Evolutionary conservation across 2,888 invertebrate species (phyloP).

Genomic region (Drosophila leonis): DNA sequence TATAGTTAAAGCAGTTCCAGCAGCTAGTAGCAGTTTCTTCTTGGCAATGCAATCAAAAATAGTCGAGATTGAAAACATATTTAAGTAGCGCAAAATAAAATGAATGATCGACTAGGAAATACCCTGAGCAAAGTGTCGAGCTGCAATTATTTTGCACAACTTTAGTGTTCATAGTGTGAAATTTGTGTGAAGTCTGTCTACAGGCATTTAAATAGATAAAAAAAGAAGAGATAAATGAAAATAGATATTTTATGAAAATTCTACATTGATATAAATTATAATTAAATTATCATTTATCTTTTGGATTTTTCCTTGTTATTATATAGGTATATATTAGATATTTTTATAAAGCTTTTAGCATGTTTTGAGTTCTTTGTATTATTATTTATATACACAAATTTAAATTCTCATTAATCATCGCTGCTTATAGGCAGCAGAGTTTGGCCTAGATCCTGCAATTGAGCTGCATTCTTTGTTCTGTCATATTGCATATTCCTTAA

Average conservation of each 20-base stretch:
- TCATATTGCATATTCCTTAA: neutral
- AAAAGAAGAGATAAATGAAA: too few species aligned
- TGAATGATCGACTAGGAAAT: neutral
- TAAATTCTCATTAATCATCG: too few species aligned
- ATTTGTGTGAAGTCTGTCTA: neutral
- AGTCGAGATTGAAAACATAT: neutral
- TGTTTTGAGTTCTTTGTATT: too few species aligned
- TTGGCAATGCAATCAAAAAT: slow-evolving; percentile 19
- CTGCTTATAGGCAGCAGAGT: too few species aligned
- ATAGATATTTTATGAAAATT: neutral
- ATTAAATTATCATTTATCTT: neutral
- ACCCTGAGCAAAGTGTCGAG: neutral
- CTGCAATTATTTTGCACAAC: neutral
- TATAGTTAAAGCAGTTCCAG: slow-evolving; percentile 6
- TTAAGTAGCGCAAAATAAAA: neutral
- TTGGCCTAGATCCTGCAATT: too few species aligned
- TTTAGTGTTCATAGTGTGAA: neutral
- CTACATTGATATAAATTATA: neutral
- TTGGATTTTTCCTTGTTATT: neutral
- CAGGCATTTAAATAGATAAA: too few species aligned
- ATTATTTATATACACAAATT: too few species aligned
- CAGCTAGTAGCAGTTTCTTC: slow-evolving; percentile 1
- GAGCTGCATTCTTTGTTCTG: too few species aligned
- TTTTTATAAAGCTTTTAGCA: too few species aligned
- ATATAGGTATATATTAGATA: too few species aligned